Evolutionary conservation across 2,797 vertebrate genomes (phyloP).

Genomic region (Zonotrichia albicollis): DNA sequence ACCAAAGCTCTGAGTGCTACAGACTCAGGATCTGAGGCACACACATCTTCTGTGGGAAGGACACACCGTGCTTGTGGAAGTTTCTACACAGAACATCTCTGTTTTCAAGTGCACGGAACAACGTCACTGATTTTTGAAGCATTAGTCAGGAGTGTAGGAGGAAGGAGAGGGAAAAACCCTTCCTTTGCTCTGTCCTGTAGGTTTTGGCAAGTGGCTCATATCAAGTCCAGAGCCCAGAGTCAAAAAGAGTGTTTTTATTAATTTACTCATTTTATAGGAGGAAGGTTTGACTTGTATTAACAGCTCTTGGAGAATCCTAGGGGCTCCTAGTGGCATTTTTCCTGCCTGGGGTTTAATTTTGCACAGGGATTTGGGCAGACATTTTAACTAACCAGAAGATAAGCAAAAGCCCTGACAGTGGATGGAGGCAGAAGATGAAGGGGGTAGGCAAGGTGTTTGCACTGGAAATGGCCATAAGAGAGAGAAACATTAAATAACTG

Average conservation of each 20-base stretch:
- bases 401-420: background rate
- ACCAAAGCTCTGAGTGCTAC: constrained; percentile 18
- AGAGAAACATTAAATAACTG: background rate
- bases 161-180: background rate
- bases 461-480: background rate
- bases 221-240: background rate
- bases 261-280: background rate
- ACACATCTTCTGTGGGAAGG: background rate
- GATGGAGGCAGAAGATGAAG: background rate
- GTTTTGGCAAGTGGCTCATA: background rate
- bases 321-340: background rate
- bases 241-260: background rate
- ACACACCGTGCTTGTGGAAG: background rate
- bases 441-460: background rate
- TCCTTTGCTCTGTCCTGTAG: background rate
- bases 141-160: background rate
- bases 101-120: background rate
- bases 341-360: background rate
- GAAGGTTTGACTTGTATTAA: background rate
- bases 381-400: background rate
- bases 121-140: background rate
- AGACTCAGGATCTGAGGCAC: background rate
- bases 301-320: background rate
- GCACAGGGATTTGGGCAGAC: background rate
- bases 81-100: constrained; percentile 27